Conservation (phyloP, 1,140 invertebrate species). For the Drosophila pectinifera region DNA sequence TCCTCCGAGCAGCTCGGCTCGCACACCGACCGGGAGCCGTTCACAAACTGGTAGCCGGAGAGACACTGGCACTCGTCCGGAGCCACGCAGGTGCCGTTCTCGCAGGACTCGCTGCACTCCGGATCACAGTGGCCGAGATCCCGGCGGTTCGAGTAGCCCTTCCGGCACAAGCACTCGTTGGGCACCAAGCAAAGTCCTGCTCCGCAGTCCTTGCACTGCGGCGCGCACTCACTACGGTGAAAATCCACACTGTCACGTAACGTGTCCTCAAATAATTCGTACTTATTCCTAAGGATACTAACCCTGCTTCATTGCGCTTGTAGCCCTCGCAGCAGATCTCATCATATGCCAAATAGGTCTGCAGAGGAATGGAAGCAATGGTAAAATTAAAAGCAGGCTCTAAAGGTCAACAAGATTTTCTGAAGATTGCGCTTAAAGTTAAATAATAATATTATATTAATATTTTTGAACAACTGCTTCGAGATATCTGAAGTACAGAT, state of each 20-base stretch:
- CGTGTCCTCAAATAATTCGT: too few relatives aligned
- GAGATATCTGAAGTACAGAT: too few relatives aligned
- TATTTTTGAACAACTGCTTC: too few relatives aligned
- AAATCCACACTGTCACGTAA: background rate
- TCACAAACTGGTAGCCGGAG: constrained; percentile 43
- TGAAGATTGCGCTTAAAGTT: too few relatives aligned
- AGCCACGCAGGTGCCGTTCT: constrained; percentile 84
- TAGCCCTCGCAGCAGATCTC: constrained; percentile 74
- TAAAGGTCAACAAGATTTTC: too few relatives aligned
- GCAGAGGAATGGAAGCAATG: background rate
- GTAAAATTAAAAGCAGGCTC: background rate
- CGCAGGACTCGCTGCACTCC: constrained; percentile 72
- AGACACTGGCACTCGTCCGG: constrained; percentile 85
- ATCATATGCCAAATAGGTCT: constrained; percentile 64
- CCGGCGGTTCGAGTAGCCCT: constrained; percentile 59
- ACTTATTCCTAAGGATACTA: constrained; percentile 24
- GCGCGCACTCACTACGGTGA: constrained; percentile 46
- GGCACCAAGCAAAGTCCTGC: constrained; percentile 64
- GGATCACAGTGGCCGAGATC: constrained; percentile 62
- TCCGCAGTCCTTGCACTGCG: constrained; percentile 67
- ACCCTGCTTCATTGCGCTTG: constrained; percentile 52
- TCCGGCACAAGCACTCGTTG: constrained; percentile 55
- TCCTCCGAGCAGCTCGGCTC: constrained; percentile 84
- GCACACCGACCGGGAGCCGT: constrained; percentile 57
- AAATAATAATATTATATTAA: too few relatives aligned